Evolutionary conservation across 2,113 vertebrate genomes (phyloP), one percentile per base, ranked within the genome.

Genomic region (Calonectris borealis): DNA sequence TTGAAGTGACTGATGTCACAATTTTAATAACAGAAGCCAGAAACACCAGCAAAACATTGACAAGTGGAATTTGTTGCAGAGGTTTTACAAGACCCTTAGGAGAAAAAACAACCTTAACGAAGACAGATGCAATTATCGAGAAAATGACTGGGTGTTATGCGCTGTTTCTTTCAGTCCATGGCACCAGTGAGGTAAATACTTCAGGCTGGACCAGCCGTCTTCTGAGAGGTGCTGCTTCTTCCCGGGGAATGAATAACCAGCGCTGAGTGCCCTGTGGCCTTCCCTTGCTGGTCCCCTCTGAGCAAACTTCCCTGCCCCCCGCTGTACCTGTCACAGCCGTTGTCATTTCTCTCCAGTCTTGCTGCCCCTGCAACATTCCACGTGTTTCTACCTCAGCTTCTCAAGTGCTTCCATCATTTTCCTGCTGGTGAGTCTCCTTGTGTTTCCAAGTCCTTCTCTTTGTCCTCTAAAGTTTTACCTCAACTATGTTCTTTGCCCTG

Each of bases 21-120:
- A n/a, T 88, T 96, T 55, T 85, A 83, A 77, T 70, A 93, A 91
- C 36, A 76, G 44, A 83, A 83, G 36, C 54, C 75, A 96, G 94
- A 93, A 96, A 85, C 44, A 69, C 19, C 21, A 77, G 44, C 31
- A 92, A 91, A 87, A 85, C 51, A 93, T 69, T 73, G 87, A 80
- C 49, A 93, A 91, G 78, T 51, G 22, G 71, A 90, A 93, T 94
- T 83, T 70, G 36, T 88, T 14, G 13, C 62, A 83, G 61, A 88
- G 42, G 12, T 83, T 94, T 94, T 91, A 72, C 49, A 85, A 85
- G 84, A 83, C 44, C 26, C 54, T 65, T 72, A 84, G 49, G 36
- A 94, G 32, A 55, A 91, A 88, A 92, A 70, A 18, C 46, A 83
- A 60, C 57, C 31, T 60, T 94, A 85, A 93, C 4, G 4, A 85